phyloP scores from a whole-genome alignment of 2,113 vertebrate species.

The Oreocharis arfaki region DNA sequence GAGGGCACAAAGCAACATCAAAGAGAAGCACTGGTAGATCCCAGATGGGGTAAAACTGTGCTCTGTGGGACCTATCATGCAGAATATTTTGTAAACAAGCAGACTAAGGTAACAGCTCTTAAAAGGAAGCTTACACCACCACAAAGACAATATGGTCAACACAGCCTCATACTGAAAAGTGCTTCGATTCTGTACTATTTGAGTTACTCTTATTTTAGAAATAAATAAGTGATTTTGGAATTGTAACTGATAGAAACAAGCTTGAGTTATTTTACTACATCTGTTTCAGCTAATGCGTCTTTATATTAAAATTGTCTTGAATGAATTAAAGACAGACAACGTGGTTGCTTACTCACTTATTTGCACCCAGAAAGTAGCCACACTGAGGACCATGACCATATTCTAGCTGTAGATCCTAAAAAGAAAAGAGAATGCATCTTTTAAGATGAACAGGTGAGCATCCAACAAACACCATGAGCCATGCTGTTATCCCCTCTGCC shows the following conservation, averaged over 20 bases:
- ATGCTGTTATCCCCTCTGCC: background rate
- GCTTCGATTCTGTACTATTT: background rate
- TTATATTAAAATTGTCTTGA: background rate
- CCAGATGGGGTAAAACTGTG: background rate
- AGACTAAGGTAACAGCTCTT: background rate
- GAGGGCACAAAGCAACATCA: background rate
- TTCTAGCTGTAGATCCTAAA: constrained; percentile 90
- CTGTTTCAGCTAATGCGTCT: background rate
- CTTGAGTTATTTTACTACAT: background rate
- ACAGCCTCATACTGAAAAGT: background rate
- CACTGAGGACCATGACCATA: constrained; percentile 84
- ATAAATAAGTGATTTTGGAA: background rate
- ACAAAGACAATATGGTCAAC: background rate
- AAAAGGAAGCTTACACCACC: background rate
- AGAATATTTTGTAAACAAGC: background rate
- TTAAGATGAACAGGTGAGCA: background rate
- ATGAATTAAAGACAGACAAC: background rate
- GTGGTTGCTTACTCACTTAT: constrained; percentile 84
- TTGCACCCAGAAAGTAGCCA: constrained; percentile 86
- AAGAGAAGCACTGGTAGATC: background rate
- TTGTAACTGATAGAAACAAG: background rate
- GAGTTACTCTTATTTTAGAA: background rate
- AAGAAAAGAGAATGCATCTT: background rate
- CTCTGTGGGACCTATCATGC: background rate
- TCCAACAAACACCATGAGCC: background rate